Evolutionary conservation across 92 coral and sea anemone species (phyloP).

Genomic region (Nematostella vectensis): DNA sequence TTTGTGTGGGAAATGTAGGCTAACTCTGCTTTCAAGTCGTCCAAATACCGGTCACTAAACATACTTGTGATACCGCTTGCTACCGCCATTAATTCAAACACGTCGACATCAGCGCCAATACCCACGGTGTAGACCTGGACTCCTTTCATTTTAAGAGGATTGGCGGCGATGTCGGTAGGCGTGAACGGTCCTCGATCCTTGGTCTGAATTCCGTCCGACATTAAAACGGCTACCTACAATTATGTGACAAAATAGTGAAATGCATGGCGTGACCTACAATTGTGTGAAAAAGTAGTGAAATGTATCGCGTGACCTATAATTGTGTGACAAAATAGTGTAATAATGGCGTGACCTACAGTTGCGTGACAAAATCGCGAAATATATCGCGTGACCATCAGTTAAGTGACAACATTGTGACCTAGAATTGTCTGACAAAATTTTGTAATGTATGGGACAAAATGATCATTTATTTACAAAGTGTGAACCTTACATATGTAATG

Average conservation of each 20-base stretch:
- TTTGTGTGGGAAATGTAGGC: conserved; percentile 13
- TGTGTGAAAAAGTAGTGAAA: too few species aligned
- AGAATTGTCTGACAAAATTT: too few species aligned
- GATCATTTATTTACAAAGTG: too few species aligned
- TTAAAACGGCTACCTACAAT: conserved; percentile 12
- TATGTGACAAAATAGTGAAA: background rate
- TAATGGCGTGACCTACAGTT: too few species aligned
- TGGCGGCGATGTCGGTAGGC: background rate
- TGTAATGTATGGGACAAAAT: too few species aligned
- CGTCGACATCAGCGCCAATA: conserved; percentile 24
- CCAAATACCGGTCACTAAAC: conserved; percentile 25
- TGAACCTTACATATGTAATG: too few species aligned
- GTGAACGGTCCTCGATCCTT: conserved; percentile 18
- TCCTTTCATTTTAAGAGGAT: background rate
- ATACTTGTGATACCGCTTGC: conserved; percentile 7
- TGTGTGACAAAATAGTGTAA: background rate
- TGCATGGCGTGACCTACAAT: too few species aligned
- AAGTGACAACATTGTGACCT: too few species aligned
- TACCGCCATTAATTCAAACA: conserved; percentile 14
- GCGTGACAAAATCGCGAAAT: too few species aligned
- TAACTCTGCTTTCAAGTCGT: conserved; percentile 17
- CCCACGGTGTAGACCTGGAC: conserved; percentile 21
- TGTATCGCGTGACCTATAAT: too few species aligned
- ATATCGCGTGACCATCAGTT: too few species aligned
- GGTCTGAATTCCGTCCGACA: conserved; percentile 33